Evolutionary conservation across 2,888 invertebrate genomes (phyloP).

Genomic region (Cynaeus angustus): DNA sequence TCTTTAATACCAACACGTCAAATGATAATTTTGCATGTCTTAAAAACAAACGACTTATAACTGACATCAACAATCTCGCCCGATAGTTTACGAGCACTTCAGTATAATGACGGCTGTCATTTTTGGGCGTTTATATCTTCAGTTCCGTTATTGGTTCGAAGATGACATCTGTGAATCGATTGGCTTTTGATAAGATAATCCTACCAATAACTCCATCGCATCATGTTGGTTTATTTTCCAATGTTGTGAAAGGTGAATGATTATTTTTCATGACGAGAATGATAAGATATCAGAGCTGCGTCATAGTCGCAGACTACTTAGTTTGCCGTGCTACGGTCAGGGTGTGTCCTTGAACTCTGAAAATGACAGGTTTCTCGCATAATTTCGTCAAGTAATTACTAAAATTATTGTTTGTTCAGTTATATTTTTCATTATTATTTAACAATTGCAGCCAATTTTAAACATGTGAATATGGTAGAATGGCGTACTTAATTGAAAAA

Average conservation of each 20-base stretch:
- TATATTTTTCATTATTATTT: background rate
- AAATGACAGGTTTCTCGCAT: background rate
- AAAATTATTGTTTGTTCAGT: background rate
- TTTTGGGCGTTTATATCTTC: background rate
- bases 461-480: background rate
- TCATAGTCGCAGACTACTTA: background rate
- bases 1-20: no score
- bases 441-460: background rate
- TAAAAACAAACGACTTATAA: no score
- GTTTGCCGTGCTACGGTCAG: background rate
- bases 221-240: background rate
- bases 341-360: background rate
- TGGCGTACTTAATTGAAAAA: background rate
- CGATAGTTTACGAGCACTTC: no score
- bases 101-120: no score
- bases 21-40: no score
- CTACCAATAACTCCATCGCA: background rate
- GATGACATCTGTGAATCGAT: background rate
- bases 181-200: constrained; percentile 6
- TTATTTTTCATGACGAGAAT: background rate
- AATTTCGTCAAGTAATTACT: background rate
- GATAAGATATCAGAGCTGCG: background rate
- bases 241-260: background rate
- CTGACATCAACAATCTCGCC: no score
- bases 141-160: background rate